These are phyloP conservation scores for Crambe crambe DNA, from an alignment of 37 sponge, comb jelly and placozoan species.

Conservation along the genomic window DNA sequence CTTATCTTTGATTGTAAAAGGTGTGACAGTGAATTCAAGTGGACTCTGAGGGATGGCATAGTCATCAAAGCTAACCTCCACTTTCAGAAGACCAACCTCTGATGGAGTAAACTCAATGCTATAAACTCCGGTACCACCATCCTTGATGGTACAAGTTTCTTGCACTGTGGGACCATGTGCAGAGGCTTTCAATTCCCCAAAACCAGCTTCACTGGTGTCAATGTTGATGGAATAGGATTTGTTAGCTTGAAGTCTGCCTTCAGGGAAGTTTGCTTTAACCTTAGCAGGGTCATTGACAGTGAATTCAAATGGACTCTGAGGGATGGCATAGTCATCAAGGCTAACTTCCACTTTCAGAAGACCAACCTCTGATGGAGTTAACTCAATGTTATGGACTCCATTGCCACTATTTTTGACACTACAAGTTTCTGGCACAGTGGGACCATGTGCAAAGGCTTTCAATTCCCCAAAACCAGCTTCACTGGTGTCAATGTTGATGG, in stretches of 20 bases:
- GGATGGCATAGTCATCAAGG: conserved; percentile 25
- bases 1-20: conserved; percentile 43
- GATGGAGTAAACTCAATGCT: conserved; percentile 46
- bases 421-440: conserved; percentile 51
- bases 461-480: conserved; percentile 71
- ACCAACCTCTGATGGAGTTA: conserved; percentile 62
- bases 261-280: conserved; percentile 45
- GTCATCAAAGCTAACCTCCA: conserved; percentile 59
- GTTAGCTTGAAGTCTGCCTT: conserved; percentile 22
- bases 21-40: too few species aligned
- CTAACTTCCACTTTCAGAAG: conserved; percentile 28
- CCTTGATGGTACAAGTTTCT: conserved; percentile 20
- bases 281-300: conserved; percentile 62
- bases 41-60: conserved; percentile 48
- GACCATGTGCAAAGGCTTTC: conserved; percentile 29
- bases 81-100: conserved; percentile 45
- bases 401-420: conserved; percentile 1
- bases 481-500: conserved; percentile 39
- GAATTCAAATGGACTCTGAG: conserved; percentile 50
- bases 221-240: conserved; percentile 49
- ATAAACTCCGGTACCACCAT: conserved; percentile 23
- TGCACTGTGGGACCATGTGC: conserved; percentile 15
- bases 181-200: conserved; percentile 59
- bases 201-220: conserved; percentile 55
- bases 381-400: conserved; percentile 36